Evolutionary conservation across 2,797 vertebrate genomes (phyloP), one percentile per base, ranked within the genome.

Genomic region (Carduelis carduelis): DNA sequence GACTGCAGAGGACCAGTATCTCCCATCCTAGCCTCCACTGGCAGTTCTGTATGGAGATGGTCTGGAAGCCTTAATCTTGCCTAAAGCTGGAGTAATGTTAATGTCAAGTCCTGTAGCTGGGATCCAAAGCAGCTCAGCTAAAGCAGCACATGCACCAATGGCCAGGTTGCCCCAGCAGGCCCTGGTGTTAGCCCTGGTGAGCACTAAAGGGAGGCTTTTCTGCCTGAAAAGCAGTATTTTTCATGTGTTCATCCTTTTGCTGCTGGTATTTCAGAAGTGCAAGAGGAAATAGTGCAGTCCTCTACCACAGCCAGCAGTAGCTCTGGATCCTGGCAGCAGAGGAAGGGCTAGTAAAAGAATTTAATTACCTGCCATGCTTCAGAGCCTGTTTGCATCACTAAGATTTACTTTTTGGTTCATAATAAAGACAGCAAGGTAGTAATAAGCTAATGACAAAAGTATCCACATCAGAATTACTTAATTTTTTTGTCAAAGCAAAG

Each of bases 61-160:
- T 43, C 23, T n/a, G 27, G 47, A 92, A 53, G 17, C 55, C n/a
- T 46, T 14, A 18, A 57, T 0, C 2, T 23, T 37, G 14, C 26
- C 37, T 72, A 37, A 74, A 71, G 49, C 32, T 34, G 49, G 32
- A 61, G 75, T 24, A 47, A n/a, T 3, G 8, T 9, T 24, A 47
- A n/a, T 3, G 8, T 9, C 26, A 49, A 3, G 11, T 44, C 22
- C 49, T 61, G 18, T 15, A 46, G 6, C 23, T 43, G 65, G 18
- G 66, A 17, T 14, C 28, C 56, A 66, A 37, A 81, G 30, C 21
- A 56, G 56, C 41, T 89, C 30, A 50, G 75, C 14, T 57, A 41
- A 66, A 69, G 69, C 1, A 71, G 37, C 16, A 26, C 0, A 0
- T 6, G 47, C 14, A 39, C 34, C 21, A 18, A 2, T 12, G 26